Conservation (phyloP, 2,113 vertebrate genomes). For the Gorsachius goisagi region DNA sequence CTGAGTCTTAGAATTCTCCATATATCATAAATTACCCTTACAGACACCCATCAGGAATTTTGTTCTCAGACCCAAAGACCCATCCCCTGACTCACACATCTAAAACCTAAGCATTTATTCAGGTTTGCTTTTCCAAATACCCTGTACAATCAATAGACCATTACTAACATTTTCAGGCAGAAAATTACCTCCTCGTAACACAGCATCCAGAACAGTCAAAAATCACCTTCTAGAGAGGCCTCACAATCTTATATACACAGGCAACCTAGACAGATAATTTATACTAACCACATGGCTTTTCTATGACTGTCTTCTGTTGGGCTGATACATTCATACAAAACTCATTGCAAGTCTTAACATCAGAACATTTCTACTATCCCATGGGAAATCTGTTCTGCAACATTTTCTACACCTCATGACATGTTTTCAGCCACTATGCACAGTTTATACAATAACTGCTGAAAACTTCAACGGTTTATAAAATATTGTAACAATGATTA, state of each 20-base stretch:
- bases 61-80: not conserved
- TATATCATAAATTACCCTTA: not conserved
- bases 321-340: not conserved
- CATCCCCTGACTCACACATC: not conserved
- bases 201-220: not conserved
- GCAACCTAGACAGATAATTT: not conserved
- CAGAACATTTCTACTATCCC: not conserved
- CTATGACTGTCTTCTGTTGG: not conserved
- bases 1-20: not conserved
- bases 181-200: not conserved
- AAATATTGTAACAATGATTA: not conserved
- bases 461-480: not conserved
- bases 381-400: not conserved
- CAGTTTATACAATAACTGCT: not conserved
- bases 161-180: not conserved
- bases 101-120: not conserved
- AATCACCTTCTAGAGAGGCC: not conserved
- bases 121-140: not conserved
- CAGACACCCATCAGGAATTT: not conserved
- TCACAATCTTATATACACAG: not conserved
- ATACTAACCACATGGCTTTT: not conserved
- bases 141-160: not conserved
- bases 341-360: not conserved
- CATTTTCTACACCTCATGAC: not conserved
- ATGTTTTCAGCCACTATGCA: not conserved